Evolutionary conservation across 2,888 invertebrate genomes (phyloP).

Genomic region (Chymomyza amoena): DNA sequence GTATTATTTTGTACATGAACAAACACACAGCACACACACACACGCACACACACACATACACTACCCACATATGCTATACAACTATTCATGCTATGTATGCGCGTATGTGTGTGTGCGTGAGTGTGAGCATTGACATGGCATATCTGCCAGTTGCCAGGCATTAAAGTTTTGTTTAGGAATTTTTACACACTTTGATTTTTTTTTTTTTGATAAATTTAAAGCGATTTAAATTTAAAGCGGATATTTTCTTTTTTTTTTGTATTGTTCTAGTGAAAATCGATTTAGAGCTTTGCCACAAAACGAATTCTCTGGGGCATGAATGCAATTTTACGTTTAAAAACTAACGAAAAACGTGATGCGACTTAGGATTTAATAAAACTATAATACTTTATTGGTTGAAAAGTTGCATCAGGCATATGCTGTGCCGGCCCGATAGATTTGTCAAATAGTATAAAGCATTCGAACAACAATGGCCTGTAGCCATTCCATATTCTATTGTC

Average conservation of each 20-base stretch:
- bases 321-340: background rate
- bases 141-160: background rate
- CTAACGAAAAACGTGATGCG: background rate
- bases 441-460: too few species aligned
- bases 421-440: too few species aligned
- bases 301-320: background rate
- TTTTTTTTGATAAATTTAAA: background rate
- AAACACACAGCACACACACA: background rate
- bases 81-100: background rate
- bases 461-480: too few species aligned
- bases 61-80: too few species aligned
- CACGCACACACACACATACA: conserved; percentile 5
- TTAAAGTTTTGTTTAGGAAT: background rate
- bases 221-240: too few species aligned
- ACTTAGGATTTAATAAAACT: background rate
- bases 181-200: background rate
- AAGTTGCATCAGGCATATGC: conserved; percentile 18
- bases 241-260: too few species aligned
- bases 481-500: too few species aligned
- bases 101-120: background rate
- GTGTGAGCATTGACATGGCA: background rate
- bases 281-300: background rate
- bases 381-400: conserved; percentile 14
- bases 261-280: too few species aligned
- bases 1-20: conserved; percentile 6